Conservation (phyloP, 2,113 vertebrate genomes). For the Hiodon tergisus region DNA sequence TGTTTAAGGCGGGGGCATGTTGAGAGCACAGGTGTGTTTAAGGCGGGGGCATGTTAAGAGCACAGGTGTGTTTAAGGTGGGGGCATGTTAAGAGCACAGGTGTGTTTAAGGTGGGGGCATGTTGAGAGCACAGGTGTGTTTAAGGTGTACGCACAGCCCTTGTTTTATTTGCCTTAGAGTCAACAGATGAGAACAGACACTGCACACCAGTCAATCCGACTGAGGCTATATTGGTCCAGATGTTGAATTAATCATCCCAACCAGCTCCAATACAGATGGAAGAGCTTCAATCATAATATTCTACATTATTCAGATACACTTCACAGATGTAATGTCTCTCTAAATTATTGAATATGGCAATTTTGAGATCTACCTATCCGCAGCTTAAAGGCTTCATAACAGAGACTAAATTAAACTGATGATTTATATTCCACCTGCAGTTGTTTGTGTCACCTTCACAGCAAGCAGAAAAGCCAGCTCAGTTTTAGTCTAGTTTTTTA, state of each 20-base stretch:
- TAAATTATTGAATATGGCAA: conserved; percentile 66
- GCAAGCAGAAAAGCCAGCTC: no score
- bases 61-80: no score
- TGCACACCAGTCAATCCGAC: conserved; percentile 40
- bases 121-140: no score
- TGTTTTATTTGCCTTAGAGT: conserved; percentile 20
- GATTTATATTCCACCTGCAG: conserved; percentile 19
- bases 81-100: no score
- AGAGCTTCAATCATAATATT: conserved; percentile 66
- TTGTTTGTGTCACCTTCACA: conserved; percentile 13
- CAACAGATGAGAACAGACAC: conserved; percentile 31
- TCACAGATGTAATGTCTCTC: conserved; percentile 59
- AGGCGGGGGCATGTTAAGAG: no score
- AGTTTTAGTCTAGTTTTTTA: no score
- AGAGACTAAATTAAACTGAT: conserved; percentile 1
- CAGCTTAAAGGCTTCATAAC: conserved; percentile 31
- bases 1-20: no score
- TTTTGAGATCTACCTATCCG: conserved; percentile 47
- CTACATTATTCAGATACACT: conserved; percentile 65
- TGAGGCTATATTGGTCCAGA: conserved; percentile 55
- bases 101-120: no score
- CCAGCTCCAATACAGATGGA: conserved; percentile 45
- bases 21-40: no score
- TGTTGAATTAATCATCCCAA: conserved; percentile 63
- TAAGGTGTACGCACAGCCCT: not conserved